These are phyloP conservation scores for Matsumurasca onukii DNA, from an alignment of 1,140 invertebrate genomes.

Conservation along the genomic window DNA sequence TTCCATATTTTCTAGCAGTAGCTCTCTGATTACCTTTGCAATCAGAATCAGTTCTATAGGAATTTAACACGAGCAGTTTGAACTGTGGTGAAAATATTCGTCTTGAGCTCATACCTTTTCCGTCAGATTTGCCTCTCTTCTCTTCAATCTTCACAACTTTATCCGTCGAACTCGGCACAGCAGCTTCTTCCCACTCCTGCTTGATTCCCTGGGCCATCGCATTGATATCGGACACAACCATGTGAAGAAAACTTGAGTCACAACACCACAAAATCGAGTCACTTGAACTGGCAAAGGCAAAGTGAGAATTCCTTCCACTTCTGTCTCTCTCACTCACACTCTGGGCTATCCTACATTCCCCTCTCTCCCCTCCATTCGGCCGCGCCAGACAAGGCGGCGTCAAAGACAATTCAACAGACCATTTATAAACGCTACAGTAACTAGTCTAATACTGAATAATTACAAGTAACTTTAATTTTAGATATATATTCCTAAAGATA, in stretches of 20 bases:
- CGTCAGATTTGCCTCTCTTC: conserved; percentile 48
- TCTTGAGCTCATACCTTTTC: conserved; percentile 67
- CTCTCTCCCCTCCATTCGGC: conserved; percentile 19
- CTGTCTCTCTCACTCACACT: conserved; percentile 48
- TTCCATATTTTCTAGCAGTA: conserved; percentile 82
- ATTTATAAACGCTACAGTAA: too few relatives aligned
- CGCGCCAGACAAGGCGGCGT: conserved; percentile 4
- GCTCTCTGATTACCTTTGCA: conserved; percentile 83
- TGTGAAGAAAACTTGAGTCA: conserved; percentile 29
- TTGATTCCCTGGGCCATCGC: conserved; percentile 60
- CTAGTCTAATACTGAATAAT: too few relatives aligned
- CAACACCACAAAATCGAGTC: conserved; percentile 41
- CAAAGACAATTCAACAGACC: too few relatives aligned
- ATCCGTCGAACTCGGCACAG: conserved; percentile 44
- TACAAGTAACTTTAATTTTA: too few relatives aligned
- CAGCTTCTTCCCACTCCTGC: conserved; percentile 54
- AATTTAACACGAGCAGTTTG: conserved; percentile 78
- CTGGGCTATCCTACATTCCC: conserved; percentile 42
- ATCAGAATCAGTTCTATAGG: conserved; percentile 77
- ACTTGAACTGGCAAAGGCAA: conserved; percentile 35
- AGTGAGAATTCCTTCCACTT: conserved; percentile 40
- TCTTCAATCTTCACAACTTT: conserved; percentile 52
- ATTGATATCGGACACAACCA: conserved; percentile 36
- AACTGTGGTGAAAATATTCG: conserved; percentile 83
- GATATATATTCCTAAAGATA: too few relatives aligned